phyloP scores from a whole-genome alignment of 2,888 invertebrate genomes.

The Baccha elongata region DNA sequence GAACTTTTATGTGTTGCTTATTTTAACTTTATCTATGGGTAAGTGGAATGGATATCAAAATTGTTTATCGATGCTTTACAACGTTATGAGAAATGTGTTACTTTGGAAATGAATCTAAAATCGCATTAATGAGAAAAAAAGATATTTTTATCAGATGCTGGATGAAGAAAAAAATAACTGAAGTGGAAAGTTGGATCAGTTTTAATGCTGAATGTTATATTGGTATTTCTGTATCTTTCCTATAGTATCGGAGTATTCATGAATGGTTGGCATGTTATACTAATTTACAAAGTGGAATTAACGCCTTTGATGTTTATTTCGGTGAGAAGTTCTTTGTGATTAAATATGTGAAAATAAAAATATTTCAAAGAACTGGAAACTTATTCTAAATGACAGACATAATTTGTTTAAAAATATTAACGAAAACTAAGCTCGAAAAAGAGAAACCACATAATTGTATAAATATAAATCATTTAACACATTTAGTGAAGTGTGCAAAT shows the following conservation, averaged over 20 bases:
- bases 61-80: slow-evolving; percentile 61
- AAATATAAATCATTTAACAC: too few species aligned
- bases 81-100: slow-evolving; percentile 51
- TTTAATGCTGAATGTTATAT: slow-evolving; percentile 17
- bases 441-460: too few species aligned
- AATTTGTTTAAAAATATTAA: not conserved
- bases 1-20: slow-evolving; percentile 28
- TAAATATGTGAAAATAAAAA: not conserved
- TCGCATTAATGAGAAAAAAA: slow-evolving; percentile 35
- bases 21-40: slow-evolving; percentile 34
- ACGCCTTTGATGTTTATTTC: slow-evolving; percentile 42
- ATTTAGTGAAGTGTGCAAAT: too few species aligned
- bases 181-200: slow-evolving; percentile 42
- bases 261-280: slow-evolving; percentile 12
- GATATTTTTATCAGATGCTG: slow-evolving; percentile 33
- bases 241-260: not conserved
- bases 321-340: slow-evolving; percentile 1
- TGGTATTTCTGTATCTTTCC: not conserved
- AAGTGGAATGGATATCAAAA: slow-evolving; percentile 44
- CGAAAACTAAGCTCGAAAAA: too few species aligned
- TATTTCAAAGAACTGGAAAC: not conserved
- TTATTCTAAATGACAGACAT: not conserved
- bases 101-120: slow-evolving; percentile 36
- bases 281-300: slow-evolving; percentile 5
- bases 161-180: not conserved